A percentile compares a stretch with the other conserved stretches of the same genome.
phyloP scores from a whole-genome alignment of 2,113 vertebrate genomes.

The Puffinus mauretanicus region DNA sequence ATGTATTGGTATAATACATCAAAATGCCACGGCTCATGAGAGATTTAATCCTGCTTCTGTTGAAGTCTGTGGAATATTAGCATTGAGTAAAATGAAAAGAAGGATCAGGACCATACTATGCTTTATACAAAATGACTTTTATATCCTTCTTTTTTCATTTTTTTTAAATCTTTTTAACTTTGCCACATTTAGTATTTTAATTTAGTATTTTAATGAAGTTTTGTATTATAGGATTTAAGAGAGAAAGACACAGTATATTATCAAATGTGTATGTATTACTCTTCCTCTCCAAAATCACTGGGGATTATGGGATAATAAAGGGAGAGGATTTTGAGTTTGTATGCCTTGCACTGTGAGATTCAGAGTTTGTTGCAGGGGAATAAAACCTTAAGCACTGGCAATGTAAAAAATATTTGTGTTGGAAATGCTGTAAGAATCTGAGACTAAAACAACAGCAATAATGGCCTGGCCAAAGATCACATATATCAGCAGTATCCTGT shows the following conservation, averaged over 20 bases:
- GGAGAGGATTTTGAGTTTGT: background rate
- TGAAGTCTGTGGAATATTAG: background rate
- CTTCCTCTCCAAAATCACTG: background rate
- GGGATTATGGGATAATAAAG: background rate
- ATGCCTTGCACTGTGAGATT: background rate
- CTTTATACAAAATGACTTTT: background rate
- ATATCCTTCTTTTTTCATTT: background rate
- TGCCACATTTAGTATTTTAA: background rate
- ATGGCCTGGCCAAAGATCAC: background rate
- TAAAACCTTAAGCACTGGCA: background rate
- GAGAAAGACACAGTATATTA: background rate
- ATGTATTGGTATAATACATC: slow-evolving; percentile 62
- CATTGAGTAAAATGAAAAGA: background rate
- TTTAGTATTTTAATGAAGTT: background rate
- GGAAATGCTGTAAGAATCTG: background rate
- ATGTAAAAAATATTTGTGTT: background rate
- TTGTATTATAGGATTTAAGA: background rate
- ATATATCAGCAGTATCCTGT: background rate
- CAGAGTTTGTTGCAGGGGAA: background rate
- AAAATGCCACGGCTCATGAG: slow-evolving; percentile 41
- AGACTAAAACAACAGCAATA: background rate
- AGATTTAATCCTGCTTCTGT: background rate
- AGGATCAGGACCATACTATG: background rate
- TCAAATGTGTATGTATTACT: background rate
- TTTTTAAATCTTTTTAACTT: background rate